Percentiles rank a stretch among this genome's conserved stretches.
These are phyloP conservation scores for Otus sunia DNA, from an alignment of 2,113 vertebrate species.

Conservation along the genomic window DNA sequence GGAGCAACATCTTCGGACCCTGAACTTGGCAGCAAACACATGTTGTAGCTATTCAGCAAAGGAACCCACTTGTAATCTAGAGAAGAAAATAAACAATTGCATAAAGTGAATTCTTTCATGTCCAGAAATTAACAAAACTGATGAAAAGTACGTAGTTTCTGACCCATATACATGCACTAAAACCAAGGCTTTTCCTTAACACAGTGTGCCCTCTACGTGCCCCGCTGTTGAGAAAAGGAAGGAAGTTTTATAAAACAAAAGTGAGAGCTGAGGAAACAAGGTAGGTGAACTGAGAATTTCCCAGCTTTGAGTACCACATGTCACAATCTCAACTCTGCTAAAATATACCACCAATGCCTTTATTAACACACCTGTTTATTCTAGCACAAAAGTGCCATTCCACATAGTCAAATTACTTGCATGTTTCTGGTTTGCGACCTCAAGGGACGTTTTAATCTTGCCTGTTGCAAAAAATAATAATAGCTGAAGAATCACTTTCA, in stretches of 20 bases:
- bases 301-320: not conserved
- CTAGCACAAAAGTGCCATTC: not conserved
- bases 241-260: not conserved
- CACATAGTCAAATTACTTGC: not conserved
- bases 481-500: not conserved
- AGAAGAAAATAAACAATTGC: not conserved
- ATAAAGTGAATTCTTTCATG: not conserved
- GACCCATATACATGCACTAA: not conserved
- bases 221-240: not conserved
- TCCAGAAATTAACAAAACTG: not conserved
- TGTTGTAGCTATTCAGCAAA: not conserved
- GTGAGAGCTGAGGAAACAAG: not conserved
- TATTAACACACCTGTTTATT: not conserved
- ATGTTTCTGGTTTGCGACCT: not conserved
- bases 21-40: constrained; percentile 27
- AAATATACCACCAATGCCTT: not conserved
- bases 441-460: not conserved
- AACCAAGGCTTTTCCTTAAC: not conserved
- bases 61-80: not conserved
- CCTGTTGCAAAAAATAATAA: not conserved
- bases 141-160: not conserved
- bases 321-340: not conserved
- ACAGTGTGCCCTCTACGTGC: not conserved
- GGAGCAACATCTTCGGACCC: not conserved
- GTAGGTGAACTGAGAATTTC: not conserved